Conservation (phyloP, 1,140 invertebrate genomes). For the Zaprionus vittiger region DNA sequence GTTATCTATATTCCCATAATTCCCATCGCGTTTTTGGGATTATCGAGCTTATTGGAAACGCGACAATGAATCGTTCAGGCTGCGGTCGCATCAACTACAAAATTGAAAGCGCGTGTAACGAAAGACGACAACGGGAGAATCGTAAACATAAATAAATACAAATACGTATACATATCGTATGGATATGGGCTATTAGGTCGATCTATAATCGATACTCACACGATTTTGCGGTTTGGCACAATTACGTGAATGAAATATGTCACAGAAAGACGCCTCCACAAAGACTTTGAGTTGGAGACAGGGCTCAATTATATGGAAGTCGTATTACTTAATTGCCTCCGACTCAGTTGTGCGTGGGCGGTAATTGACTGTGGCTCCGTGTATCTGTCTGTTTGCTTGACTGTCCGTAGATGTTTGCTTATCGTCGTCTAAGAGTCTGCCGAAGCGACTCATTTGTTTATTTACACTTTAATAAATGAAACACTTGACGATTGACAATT, state of each 20-base stretch:
- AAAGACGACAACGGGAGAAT: background rate
- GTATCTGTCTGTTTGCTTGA: background rate
- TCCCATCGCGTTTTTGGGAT: constrained; percentile 15
- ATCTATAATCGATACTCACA: constrained; percentile 15
- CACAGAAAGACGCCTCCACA: constrained; percentile 33
- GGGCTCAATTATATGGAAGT: constrained; percentile 69
- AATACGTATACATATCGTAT: constrained; percentile 34
- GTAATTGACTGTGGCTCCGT: constrained; percentile 13
- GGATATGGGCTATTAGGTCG: constrained; percentile 73
- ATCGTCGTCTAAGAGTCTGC: constrained; percentile 25
- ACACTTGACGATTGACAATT: constrained; percentile 52
- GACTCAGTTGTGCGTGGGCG: constrained; percentile 56
- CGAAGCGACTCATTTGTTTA: constrained; percentile 61
- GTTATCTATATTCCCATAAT: background rate
- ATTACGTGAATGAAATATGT: constrained; percentile 70
- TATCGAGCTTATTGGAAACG: constrained; percentile 22
- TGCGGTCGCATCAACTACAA: constrained; percentile 57
- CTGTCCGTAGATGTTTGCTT: constrained; percentile 27
- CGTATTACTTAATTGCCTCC: constrained; percentile 73
- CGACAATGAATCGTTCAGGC: constrained; percentile 24
- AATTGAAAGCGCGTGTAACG: constrained; percentile 13
- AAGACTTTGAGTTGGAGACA: constrained; percentile 3
- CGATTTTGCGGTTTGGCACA: constrained; percentile 47
- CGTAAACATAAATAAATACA: constrained; percentile 34
- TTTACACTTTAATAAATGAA: constrained; percentile 46